Evolutionary conservation across 2,113 vertebrate species (phyloP).

Genomic region (Benitochromis conjunctus): DNA sequence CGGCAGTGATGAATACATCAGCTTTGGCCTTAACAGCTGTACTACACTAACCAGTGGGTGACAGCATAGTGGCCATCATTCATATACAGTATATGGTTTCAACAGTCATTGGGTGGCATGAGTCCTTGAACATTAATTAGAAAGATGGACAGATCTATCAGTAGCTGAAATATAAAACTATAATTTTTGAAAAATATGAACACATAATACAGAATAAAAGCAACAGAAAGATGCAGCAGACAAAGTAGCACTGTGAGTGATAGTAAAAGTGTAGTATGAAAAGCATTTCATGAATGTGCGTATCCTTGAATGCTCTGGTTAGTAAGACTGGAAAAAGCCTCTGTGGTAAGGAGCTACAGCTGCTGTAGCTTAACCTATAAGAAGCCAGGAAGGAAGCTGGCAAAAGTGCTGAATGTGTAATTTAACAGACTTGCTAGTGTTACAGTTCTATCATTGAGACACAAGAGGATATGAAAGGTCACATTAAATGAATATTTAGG

Average conservation of each 20-base stretch:
- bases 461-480: background rate
- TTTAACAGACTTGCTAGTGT: background rate
- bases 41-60: too few relatives aligned
- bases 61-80: too few relatives aligned
- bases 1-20: too few relatives aligned
- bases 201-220: too few relatives aligned
- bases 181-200: too few relatives aligned
- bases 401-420: background rate
- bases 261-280: background rate
- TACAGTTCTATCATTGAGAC: background rate
- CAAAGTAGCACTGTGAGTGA: background rate
- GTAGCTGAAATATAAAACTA: too few relatives aligned
- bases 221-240: background rate
- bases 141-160: too few relatives aligned
- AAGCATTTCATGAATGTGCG: background rate
- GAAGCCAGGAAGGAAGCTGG: background rate
- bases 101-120: too few relatives aligned
- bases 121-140: too few relatives aligned
- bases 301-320: background rate
- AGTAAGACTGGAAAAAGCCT: background rate
- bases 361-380: background rate
- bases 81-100: too few relatives aligned
- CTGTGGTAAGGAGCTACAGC: background rate
- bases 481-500: background rate
- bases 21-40: too few relatives aligned